Conservation (phyloP, 2,113 vertebrate species). For the Corvus cornix region DNA sequence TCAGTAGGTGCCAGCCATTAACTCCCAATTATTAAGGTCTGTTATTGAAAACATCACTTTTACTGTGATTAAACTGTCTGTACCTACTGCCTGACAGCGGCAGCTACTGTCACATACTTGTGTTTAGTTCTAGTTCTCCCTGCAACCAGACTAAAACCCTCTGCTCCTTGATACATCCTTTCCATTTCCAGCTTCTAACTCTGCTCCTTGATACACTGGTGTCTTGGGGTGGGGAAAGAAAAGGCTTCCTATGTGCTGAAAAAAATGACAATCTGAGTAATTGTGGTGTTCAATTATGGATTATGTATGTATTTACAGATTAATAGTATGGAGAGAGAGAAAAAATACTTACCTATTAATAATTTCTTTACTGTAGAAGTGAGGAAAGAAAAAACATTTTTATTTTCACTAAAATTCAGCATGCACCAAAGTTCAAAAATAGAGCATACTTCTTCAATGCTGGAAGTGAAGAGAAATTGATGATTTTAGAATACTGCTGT, state of each 20-base stretch:
- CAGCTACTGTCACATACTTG: background rate
- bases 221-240: background rate
- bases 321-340: background rate
- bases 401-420: constrained; percentile 63
- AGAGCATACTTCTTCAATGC: background rate
- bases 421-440: constrained; percentile 36
- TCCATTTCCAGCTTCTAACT: background rate
- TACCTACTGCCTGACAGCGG: background rate
- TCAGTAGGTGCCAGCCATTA: background rate
- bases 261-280: background rate
- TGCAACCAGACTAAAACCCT: background rate
- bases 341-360: background rate
- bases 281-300: background rate
- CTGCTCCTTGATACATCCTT: background rate
- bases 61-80: background rate
- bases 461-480: constrained; percentile 25
- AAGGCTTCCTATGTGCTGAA: background rate
- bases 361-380: constrained; percentile 12
- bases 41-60: background rate
- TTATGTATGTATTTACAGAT: background rate
- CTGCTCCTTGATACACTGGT: background rate
- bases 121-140: background rate
- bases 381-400: constrained; percentile 44
- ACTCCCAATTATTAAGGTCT: background rate
- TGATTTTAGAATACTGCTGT: background rate